Base-by-base conservation (phyloP, 1,140 invertebrate species). In the Globodera ellingtonae region DNA sequence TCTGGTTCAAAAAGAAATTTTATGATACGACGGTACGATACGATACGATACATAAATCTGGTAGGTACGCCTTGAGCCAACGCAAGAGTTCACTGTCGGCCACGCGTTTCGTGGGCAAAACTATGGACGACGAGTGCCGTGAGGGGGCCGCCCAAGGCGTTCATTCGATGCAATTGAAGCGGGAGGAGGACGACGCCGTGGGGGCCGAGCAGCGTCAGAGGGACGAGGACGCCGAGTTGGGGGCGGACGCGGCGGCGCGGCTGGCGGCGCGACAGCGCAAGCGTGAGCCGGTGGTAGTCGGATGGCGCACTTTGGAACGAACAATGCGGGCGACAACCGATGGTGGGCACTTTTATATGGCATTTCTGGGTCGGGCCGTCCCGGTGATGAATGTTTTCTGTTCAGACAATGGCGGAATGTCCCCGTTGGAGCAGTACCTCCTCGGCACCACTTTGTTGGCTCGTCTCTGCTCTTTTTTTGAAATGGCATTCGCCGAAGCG, bases 391-490 rank as follows among this genome's bases (percentile, higher is more conserved):
- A 9, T 52, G 3, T 7, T 10, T 8, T 52, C 15, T 52, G 52
- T 52, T 9, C 52, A 52, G 52, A 52, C 52, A 15, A 2, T 2
- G 59, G 35, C 7, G 67, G 18, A 8, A n/a, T 18, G 69, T 46
- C 35, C 35, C 75, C 59, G 48, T 15, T 77, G n/a, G 75, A 77
- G 69, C 24, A 15, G 15, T 77, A 70, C 4, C 24, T 77, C 0
- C 75, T 67, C 46, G 48, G 62, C 13, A 18, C 65, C 13, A 67
- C 65, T 24, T 21, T 77, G 35, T 9, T 77, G 9, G 15, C 24
- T 48, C 75, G 75, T 24, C 35, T 77, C 15, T 50, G n/a, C 4
- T 62, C 75, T 4, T 77, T 77, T 21, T 77, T 77, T 47, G 75
- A 77, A 8, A 50, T 47, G 13, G 75, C 75, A 15, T 15, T 44